Conservation (phyloP, 2,113 vertebrate genomes). For the Oreochromis niloticus region DNA sequence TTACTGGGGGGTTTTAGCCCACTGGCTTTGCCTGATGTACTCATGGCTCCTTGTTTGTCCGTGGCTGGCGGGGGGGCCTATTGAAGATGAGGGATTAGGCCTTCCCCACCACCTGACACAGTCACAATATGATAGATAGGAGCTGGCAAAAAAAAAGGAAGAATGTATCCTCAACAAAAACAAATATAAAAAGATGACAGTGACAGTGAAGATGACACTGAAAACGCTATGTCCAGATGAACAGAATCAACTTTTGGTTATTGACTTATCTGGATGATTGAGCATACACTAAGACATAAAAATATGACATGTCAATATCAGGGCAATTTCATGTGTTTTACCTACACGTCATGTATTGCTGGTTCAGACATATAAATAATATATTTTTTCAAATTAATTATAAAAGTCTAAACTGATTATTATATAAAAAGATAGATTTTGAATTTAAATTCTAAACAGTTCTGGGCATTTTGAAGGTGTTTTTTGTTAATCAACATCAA, state of each 20-base stretch:
- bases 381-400: background rate
- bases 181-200: background rate
- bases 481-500: background rate
- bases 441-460: background rate
- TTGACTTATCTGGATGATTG: background rate
- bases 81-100: conserved; percentile 13
- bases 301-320: background rate
- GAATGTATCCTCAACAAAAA: background rate
- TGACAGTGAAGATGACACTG: background rate
- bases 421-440: background rate
- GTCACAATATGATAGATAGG: conserved; percentile 1
- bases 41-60: conserved; percentile 71
- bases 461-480: background rate
- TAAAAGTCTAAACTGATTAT: background rate
- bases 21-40: conserved; percentile 82
- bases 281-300: background rate
- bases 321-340: background rate
- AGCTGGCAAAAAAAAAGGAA: background rate
- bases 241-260: background rate
- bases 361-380: no score
- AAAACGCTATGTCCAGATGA: background rate
- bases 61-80: background rate
- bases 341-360: no score
- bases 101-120: conserved; percentile 29
- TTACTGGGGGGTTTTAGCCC: conserved; percentile 91